These are phyloP conservation scores for Oscheius sp. DNA, from an alignment of 2,888 invertebrate species.

Conservation along the genomic window DNA sequence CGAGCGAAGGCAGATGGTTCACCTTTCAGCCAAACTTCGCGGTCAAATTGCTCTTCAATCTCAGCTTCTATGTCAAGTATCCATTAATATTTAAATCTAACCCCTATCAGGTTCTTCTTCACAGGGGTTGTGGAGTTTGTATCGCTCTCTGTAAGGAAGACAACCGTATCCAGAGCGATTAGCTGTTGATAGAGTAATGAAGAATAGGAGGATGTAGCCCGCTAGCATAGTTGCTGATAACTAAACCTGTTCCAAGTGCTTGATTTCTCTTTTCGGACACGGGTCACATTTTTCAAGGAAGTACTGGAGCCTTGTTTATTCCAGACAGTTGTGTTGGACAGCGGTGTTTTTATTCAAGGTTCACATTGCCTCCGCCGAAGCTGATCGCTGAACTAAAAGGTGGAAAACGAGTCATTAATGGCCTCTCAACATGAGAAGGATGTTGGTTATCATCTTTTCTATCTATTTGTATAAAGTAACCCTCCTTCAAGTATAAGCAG, in stretches of 20 bases:
- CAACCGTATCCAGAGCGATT: conserved; percentile 19
- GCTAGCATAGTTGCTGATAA: too few species aligned
- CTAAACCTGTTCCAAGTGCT: background rate
- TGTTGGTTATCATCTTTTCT: too few species aligned
- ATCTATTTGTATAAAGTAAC: background rate
- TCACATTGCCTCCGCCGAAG: conserved; percentile 13
- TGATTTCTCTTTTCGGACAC: background rate
- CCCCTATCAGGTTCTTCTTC: conserved; percentile 8
- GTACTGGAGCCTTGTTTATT: conserved; percentile 7
- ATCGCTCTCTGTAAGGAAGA: conserved; percentile 19
- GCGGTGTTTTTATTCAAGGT: conserved; percentile 24
- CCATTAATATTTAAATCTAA: too few species aligned
- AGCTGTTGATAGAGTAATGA: background rate
- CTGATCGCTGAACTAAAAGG: conserved; percentile 7
- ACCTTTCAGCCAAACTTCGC: conserved; percentile 33
- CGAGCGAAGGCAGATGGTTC: conserved; percentile 46
- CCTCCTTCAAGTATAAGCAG: background rate
- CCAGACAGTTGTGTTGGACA: conserved; percentile 26
- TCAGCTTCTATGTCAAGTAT: too few species aligned
- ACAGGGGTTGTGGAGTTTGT: conserved; percentile 9
- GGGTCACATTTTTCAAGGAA: conserved; percentile 9
- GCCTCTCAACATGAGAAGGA: background rate
- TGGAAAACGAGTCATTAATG: conserved; percentile 6
- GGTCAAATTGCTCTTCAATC: conserved; percentile 36
- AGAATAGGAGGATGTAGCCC: background rate